These are phyloP conservation scores for Sericinus montela DNA, from an alignment of 2,888 invertebrate species.

Conservation along the genomic window DNA sequence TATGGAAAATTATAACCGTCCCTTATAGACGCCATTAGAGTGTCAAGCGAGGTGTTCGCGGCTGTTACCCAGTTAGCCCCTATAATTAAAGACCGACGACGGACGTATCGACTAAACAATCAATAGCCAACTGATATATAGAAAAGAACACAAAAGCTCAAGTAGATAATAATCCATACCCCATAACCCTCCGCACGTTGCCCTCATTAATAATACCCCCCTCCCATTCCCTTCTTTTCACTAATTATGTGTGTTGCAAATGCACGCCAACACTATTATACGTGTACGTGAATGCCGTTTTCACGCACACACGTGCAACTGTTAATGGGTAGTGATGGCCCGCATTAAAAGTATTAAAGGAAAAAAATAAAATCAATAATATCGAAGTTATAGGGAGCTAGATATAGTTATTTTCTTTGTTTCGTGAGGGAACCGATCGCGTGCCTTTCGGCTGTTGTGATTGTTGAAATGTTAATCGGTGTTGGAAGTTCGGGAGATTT, in stretches of 20 bases:
- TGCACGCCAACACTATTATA: slow-evolving; percentile 44
- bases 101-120: slow-evolving; percentile 73
- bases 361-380: slow-evolving; percentile 53
- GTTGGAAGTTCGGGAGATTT: slow-evolving; percentile 53
- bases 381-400: slow-evolving; percentile 44
- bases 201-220: slow-evolving; percentile 78
- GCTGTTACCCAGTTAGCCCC: slow-evolving; percentile 65
- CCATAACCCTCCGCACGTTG: slow-evolving; percentile 39
- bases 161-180: slow-evolving; percentile 69
- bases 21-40: slow-evolving; percentile 56
- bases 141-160: slow-evolving; percentile 76
- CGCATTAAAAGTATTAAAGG: slow-evolving; percentile 62
- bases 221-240: slow-evolving; percentile 46
- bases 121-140: slow-evolving; percentile 65
- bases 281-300: slow-evolving; percentile 21
- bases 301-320: slow-evolving; percentile 33
- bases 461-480: slow-evolving; percentile 70
- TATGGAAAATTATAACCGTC: slow-evolving; percentile 61
- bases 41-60: slow-evolving; percentile 71
- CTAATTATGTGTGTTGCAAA: slow-evolving; percentile 79
- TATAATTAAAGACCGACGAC: slow-evolving; percentile 67
- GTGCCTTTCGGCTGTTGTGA: slow-evolving; percentile 57
- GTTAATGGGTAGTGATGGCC: slow-evolving; percentile 55
- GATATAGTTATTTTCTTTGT: slow-evolving; percentile 63
- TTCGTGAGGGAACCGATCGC: slow-evolving; percentile 54